These are phyloP conservation scores for Anas bernieri DNA, from an alignment of 2,797 vertebrate genomes.

Conservation along the genomic window DNA sequence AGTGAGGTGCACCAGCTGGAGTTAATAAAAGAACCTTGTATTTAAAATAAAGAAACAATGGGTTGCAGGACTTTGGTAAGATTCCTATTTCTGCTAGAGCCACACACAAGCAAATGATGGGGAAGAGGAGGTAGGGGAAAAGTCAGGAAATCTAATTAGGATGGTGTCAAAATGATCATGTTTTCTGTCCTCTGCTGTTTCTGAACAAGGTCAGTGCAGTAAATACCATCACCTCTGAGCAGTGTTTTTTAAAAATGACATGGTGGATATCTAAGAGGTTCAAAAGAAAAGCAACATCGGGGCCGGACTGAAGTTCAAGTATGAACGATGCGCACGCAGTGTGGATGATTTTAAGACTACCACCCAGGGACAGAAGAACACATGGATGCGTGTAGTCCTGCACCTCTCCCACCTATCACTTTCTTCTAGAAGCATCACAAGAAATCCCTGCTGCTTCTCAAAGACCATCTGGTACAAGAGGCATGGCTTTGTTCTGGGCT, in stretches of 20 bases:
- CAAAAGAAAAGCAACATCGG: background rate
- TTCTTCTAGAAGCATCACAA: background rate
- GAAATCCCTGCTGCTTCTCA: background rate
- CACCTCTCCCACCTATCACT: background rate
- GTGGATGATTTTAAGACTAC: background rate
- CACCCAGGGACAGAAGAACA: background rate
- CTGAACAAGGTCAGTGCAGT: background rate
- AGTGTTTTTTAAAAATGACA: background rate
- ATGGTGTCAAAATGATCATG: background rate
- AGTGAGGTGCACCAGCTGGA: slow-evolving; percentile 56
- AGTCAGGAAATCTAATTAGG: background rate
- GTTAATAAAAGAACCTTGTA: slow-evolving; percentile 34
- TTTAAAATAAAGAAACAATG: slow-evolving; percentile 44
- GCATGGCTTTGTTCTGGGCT: background rate
- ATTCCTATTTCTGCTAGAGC: slow-evolving; percentile 21
- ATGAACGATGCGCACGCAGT: background rate
- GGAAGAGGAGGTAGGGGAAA: slow-evolving; percentile 1
- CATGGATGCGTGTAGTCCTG: background rate
- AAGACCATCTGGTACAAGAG: background rate
- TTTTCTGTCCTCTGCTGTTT: slow-evolving; percentile 10
- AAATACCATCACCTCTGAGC: background rate
- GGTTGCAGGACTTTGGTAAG: slow-evolving; percentile 42
- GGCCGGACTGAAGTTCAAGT: background rate
- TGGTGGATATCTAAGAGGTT: background rate
- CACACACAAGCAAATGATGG: slow-evolving; percentile 9